These are phyloP conservation scores for Drosophila bipectinata DNA, from an alignment of 1,140 invertebrate species.

Conservation along the genomic window DNA sequence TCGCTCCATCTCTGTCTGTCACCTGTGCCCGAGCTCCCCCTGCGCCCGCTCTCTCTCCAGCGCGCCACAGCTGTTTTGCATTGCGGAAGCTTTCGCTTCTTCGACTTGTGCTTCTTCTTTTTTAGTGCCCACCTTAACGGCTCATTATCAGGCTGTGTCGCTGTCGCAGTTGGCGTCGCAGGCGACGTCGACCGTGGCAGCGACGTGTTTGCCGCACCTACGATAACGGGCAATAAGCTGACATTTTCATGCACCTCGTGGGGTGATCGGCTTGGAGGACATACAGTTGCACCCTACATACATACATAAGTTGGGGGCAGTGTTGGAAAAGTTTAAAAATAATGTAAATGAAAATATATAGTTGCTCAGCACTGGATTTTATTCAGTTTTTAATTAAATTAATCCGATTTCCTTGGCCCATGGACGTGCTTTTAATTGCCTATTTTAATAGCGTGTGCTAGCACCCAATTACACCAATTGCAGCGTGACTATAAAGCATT, in stretches of 20 bases:
- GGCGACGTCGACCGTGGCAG: conserved; percentile 46
- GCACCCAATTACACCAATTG: conserved; percentile 51
- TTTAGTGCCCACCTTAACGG: conserved; percentile 58
- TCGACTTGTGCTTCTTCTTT: conserved; percentile 40
- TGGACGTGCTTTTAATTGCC: conserved; percentile 31
- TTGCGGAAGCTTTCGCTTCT: conserved; percentile 71
- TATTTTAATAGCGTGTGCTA: conserved; percentile 30
- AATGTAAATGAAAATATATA: neutral
- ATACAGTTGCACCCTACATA: conserved; percentile 16
- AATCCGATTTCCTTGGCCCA: neutral
- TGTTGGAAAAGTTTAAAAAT: neutral
- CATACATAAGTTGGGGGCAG: neutral
- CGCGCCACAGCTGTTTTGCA: conserved; percentile 53
- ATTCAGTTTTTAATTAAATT: no score
- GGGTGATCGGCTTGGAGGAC: conserved; percentile 2
- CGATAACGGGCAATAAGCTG: conserved; percentile 77
- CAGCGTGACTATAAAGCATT: conserved; percentile 48
- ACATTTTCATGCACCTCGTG: conserved; percentile 49
- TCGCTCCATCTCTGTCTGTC: conserved; percentile 14
- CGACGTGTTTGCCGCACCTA: conserved; percentile 76
- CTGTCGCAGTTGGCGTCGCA: conserved; percentile 40
- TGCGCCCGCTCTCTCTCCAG: conserved; percentile 1
- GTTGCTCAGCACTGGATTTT: neutral
- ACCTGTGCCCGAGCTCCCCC: neutral
- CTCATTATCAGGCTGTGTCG: conserved; percentile 67